Base-by-base conservation (phyloP, 2,888 invertebrate genomes). In the Yponomeuta cagnagella region DNA sequence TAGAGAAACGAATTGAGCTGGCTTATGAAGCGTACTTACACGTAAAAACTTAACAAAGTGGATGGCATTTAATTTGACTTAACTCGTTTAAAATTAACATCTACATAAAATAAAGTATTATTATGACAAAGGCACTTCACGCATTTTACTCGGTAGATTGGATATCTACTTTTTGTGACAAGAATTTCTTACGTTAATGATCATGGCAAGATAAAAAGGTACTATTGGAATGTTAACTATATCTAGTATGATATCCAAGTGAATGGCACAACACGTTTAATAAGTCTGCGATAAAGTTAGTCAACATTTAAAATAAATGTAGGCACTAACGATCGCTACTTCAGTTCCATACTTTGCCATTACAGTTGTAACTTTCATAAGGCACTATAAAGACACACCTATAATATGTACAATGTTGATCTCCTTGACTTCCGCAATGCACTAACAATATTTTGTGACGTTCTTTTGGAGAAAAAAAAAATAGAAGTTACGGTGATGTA, bases 21-120 rank as follows among this genome's bases (percentile, higher is more conserved):
- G 85, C 89, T 90, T 90, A 90, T 82, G 85, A 82, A 87, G 87
- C 87, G 81, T 89, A 86, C 89, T 90, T 89, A 90, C 79, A 81
- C 83, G 85, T 84, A 87, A 90, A 90, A 92, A 90, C 91, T 92
- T 90, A 92, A 91, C 91, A 90, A 91, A 90, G 88, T 91, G 91
- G 91, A 92, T 92, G 92, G 92, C 92, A 92, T 92, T 90, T 89
- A 88, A 89, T 88, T 89, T 91, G 91, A 92, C 92, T 92, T 92
- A 92, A 89, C 90, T 86, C 88, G 87, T 91, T 91, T 91, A 92
- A 33, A 65, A n/a, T 68, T 68, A 86, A 31, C 84, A 82, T 37
- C 65, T 58, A 65, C 79, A 84, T 83, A 84, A 82, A 83, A 82
- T 82, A 86, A 86, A 80, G 83, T 86, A 85, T 87, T 85, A 87